Conservation (phyloP, 2,888 invertebrate genomes). For the Aporophyla lueneburgensis region DNA sequence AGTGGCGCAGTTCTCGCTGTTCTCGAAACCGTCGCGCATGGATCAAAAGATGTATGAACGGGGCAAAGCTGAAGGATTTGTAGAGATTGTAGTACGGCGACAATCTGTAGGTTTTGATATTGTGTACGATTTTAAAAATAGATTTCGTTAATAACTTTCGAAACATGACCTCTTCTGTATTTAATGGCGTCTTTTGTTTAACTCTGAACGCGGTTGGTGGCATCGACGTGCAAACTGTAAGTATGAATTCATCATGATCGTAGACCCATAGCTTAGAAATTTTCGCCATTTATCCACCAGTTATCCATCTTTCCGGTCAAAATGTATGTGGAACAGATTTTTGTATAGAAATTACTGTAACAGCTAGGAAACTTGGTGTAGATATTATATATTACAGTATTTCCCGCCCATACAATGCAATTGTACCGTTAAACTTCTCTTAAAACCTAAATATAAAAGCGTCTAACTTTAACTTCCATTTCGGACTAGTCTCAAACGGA, state of each 20-base stretch:
- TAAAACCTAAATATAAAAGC: slow-evolving; percentile 11
- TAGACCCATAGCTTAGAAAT: too few relatives aligned
- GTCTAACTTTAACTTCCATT: slow-evolving; percentile 20
- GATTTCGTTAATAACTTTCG: neutral
- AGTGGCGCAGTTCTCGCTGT: neutral
- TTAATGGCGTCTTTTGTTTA: neutral
- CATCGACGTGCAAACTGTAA: too few relatives aligned
- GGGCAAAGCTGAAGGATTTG: slow-evolving; percentile 13
- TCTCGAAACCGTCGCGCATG: neutral
- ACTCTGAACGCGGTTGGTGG: too few relatives aligned
- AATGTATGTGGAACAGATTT: too few relatives aligned
- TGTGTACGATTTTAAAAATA: neutral
- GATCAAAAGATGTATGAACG: neutral
- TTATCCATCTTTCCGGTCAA: too few relatives aligned
- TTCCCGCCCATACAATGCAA: neutral
- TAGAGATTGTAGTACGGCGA: neutral
- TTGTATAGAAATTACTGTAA: too few relatives aligned
- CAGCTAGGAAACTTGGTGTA: too few relatives aligned
- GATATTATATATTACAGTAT: neutral
- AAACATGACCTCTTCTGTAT: neutral
- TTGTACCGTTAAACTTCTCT: neutral
- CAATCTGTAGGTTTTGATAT: too few relatives aligned
- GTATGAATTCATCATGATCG: too few relatives aligned
- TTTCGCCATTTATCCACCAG: too few relatives aligned
- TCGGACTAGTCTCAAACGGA: slow-evolving; percentile 1